Evolutionary conservation across 2,888 invertebrate genomes (phyloP).

Genomic region (Periphyllus acericola): DNA sequence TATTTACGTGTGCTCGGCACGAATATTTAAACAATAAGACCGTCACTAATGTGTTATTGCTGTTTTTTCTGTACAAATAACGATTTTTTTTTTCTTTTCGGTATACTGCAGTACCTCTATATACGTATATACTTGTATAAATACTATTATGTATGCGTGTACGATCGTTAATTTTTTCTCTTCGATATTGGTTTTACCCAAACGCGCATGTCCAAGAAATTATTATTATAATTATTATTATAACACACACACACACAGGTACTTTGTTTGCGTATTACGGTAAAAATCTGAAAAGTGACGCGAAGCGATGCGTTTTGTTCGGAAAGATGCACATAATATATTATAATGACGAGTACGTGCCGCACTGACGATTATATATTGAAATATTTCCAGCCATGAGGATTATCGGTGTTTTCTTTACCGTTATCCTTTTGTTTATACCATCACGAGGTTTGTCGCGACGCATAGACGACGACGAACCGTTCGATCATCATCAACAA

Average conservation of each 20-base stretch:
- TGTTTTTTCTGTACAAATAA: conserved; percentile 39
- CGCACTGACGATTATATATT: not conserved
- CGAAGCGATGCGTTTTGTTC: conserved; percentile 24
- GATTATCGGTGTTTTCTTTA: conserved; percentile 29
- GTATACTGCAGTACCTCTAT: not conserved
- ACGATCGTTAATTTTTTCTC: not conserved
- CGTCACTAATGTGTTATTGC: conserved; percentile 34
- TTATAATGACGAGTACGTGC: not conserved
- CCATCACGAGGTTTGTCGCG: conserved; percentile 25
- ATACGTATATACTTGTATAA: not conserved
- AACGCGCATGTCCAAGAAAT: conserved; percentile 4
- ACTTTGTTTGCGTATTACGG: conserved; percentile 26
- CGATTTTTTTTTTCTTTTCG: not conserved
- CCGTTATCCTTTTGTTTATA: conserved; percentile 53
- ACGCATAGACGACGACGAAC: conserved; percentile 2
- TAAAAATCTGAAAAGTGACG: conserved; percentile 26
- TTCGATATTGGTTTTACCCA: not conserved
- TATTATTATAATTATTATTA: not conserved
- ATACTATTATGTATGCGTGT: too few species aligned
- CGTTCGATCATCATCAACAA: not conserved
- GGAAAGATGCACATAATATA: not conserved
- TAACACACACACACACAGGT: too few species aligned
- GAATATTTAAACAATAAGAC: conserved; percentile 49
- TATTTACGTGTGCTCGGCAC: conserved; percentile 32
- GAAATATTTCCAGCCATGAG: conserved; percentile 56